Evolutionary conservation across 1,140 invertebrate genomes (phyloP), one percentile per base, ranked within the genome.

Genomic region (Diploscapter pachys): DNA sequence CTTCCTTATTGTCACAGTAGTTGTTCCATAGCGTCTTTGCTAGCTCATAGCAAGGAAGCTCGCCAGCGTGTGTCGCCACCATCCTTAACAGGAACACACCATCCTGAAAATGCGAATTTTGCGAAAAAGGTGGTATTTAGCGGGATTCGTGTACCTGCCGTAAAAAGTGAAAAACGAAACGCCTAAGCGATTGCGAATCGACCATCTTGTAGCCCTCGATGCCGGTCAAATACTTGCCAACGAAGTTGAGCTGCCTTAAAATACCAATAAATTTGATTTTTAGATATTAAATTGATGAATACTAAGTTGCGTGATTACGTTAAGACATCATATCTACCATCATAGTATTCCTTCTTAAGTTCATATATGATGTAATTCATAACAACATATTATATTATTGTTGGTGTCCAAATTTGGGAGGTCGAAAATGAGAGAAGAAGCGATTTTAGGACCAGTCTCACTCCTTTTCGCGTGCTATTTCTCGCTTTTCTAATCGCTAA

Each of bases 201-300:
- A 86, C 83, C 84, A 85, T 85, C 75, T 85, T 85, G 78, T 85
- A 85, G 65, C 83, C 83, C 72, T 85, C 83, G 56, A 85, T 85
- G 11, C 83, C 83, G 6, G 83, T 86, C 49, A 85, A 68, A 71
- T 85, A 85, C 71, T 85, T 85, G 31, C 83, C 83, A 63, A 85
- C 83, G 73, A 85, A 85, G 72, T 86, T 85, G 49, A 85, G 79
- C 75, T 86, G 83, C 69, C 83, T 85, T 63, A 80, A 82, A 72
- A 31, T 8, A 72, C 48, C 61, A 63, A 54, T 54, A 54, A 57
- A 71, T 64, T 71, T 59, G 6, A 71, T 65, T 62, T 52, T 52
- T 54, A 1, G 11, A 55, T 55, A 9, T 11, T 59, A 59, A 11
- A 11, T 59, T 59, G 57, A 11, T 59, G 31, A 31, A 31, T 31